phyloP scores from a whole-genome alignment of 2,888 invertebrate species.

The Philonicus albiceps region DNA sequence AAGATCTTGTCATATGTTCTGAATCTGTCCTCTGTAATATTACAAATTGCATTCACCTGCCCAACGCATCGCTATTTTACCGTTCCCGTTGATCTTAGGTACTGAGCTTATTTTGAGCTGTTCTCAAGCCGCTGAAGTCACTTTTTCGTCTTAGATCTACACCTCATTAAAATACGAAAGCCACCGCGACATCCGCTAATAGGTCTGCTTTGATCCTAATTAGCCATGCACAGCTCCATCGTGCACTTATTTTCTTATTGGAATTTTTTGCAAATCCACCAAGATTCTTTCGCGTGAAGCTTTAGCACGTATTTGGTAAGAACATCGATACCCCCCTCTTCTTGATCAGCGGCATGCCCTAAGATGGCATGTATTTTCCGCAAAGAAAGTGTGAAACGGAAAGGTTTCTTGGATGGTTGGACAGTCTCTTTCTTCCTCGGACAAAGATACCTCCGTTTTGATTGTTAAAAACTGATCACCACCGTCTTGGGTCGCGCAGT shows the following conservation, averaged over 20 bases:
- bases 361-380: background rate
- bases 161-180: slow-evolving; percentile 1
- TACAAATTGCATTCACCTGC: background rate
- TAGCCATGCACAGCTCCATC: background rate
- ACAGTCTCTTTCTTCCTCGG: slow-evolving; percentile 5
- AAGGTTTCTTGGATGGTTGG: background rate
- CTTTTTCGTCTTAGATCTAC: background rate
- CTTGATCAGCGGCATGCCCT: background rate
- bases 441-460: slow-evolving; percentile 40
- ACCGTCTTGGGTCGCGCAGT: slow-evolving; percentile 58
- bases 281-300: background rate
- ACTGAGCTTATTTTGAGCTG: background rate
- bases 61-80: background rate
- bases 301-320: background rate
- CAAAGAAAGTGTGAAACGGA: slow-evolving; percentile 27
- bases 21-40: background rate
- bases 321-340: background rate
- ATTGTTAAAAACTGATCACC: slow-evolving; percentile 61
- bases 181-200: background rate
- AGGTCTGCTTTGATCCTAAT: slow-evolving; percentile 7
- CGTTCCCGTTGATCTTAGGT: background rate
- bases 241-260: background rate
- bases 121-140: background rate
- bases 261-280: background rate
- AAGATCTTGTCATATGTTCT: background rate